These are phyloP conservation scores for Anthoscopus minutus DNA, from an alignment of 2,113 vertebrate genomes.

Conservation along the genomic window DNA sequence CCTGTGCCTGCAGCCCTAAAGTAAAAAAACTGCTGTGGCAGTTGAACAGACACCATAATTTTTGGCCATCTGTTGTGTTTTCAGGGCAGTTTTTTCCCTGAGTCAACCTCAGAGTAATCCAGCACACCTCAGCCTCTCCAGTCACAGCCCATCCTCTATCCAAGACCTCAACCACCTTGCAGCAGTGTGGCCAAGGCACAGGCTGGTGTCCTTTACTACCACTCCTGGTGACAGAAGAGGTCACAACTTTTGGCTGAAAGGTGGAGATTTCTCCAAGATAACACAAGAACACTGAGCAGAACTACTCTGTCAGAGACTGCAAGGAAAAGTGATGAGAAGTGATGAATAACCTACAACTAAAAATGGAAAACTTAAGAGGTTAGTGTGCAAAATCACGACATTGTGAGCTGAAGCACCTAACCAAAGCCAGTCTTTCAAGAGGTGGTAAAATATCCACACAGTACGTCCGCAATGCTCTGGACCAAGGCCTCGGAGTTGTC, in stretches of 20 bases:
- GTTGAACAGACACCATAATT: neutral
- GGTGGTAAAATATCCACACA: fast-evolving
- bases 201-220: neutral
- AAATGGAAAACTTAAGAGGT: neutral
- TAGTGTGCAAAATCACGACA: neutral
- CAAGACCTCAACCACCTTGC: neutral
- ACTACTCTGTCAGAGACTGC: neutral
- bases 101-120: neutral
- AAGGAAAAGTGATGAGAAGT: neutral
- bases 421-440: neutral
- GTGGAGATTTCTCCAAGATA: neutral
- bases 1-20: neutral
- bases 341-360: neutral
- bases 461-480: fast-evolving
- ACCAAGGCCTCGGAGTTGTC: neutral
- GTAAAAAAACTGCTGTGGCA: neutral
- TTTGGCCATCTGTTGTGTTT: neutral
- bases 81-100: neutral
- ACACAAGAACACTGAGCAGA: neutral
- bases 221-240: neutral
- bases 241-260: neutral
- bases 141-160: neutral
- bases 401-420: neutral
- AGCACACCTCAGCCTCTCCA: neutral
- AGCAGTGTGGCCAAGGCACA: neutral